Base-by-base conservation (phyloP, 1,140 invertebrate genomes). In the Muscidifurax raptorellus region DNA sequence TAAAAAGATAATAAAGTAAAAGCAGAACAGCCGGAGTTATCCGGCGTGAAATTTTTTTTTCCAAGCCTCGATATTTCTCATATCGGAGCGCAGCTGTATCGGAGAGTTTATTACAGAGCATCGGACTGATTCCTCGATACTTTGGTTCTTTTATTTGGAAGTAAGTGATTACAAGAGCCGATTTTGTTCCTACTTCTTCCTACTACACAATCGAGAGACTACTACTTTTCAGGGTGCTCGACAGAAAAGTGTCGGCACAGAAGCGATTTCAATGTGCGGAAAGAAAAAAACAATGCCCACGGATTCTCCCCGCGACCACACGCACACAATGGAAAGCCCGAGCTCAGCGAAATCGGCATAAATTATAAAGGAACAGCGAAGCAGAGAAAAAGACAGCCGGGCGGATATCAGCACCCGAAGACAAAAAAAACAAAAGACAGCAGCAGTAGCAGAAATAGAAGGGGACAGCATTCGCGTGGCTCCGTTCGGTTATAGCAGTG, bases 401-500 rank as follows among this genome's bases (percentile, higher is more conserved):
- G 15, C 13, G 25, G 28, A 13, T 71, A 32, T 32, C 27, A n/a
- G 71, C 18, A 4, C 0, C 9, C 32, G 71, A 30, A n/a, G 27
- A 52, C 44, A 47, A 59, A 59, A 59, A n/a, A 80, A 32, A 22
- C 44, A 86, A 75, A 32, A 64, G 59, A n/a, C 52, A 79, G 66
- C 72, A 75, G 18, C 32, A 67, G 22, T 25, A 30, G 69, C 12
- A 77, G 83, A 87, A 80, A 86, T 86, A 82, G 86, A 85, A 83
- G 83, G 83, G 84, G 75, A 71, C 47, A 71, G 71, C 71, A 40
- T 40, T 10, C 36, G 36, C 36, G 86, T 86, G 85, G 87, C 87
- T 64, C 18, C 80, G 88, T 86, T 86, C 64, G 90, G 86, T 89
- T 89, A 88, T 89, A 89, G 87, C 86, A 88, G 90, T 91, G 90